Conservation (phyloP, 2,888 invertebrate species). For the Drosophila ochracea region DNA sequence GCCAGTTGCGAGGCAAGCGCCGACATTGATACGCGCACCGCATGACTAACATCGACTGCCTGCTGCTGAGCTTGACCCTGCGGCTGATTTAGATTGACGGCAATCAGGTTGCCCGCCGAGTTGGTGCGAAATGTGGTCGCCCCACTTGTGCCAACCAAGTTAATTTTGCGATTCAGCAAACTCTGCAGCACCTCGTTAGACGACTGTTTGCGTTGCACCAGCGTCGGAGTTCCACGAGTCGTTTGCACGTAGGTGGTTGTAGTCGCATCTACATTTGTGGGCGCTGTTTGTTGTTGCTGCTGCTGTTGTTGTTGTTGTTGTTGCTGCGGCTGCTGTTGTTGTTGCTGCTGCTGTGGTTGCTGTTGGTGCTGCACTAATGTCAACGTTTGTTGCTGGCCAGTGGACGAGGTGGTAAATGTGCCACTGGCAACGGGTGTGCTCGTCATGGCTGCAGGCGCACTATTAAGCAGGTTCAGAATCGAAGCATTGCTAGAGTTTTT, state of each 20-base stretch:
- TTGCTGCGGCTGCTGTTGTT: slow-evolving; percentile 75
- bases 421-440: slow-evolving; percentile 87
- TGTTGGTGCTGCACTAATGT: slow-evolving; percentile 79
- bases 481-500: slow-evolving; percentile 87
- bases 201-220: slow-evolving; percentile 79
- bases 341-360: slow-evolving; percentile 75
- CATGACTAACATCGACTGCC: slow-evolving; percentile 65
- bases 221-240: slow-evolving; percentile 65
- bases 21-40: slow-evolving; percentile 85
- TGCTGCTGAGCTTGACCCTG: slow-evolving; percentile 52
- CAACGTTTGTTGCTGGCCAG: slow-evolving; percentile 78
- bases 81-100: slow-evolving; percentile 64
- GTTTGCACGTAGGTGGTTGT: slow-evolving; percentile 79
- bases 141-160: slow-evolving; percentile 75
- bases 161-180: slow-evolving; percentile 83
- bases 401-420: slow-evolving; percentile 80
- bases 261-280: slow-evolving; percentile 66
- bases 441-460: slow-evolving; percentile 91
- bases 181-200: slow-evolving; percentile 84
- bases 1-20: slow-evolving; percentile 85
- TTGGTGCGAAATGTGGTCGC: slow-evolving; percentile 81
- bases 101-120: slow-evolving; percentile 83
- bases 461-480: slow-evolving; percentile 91
- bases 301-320: slow-evolving; percentile 75
- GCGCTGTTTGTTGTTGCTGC: slow-evolving; percentile 66